These are phyloP conservation scores for Zelleria hepariella DNA, from an alignment of 2,888 invertebrate genomes.

Conservation along the genomic window DNA sequence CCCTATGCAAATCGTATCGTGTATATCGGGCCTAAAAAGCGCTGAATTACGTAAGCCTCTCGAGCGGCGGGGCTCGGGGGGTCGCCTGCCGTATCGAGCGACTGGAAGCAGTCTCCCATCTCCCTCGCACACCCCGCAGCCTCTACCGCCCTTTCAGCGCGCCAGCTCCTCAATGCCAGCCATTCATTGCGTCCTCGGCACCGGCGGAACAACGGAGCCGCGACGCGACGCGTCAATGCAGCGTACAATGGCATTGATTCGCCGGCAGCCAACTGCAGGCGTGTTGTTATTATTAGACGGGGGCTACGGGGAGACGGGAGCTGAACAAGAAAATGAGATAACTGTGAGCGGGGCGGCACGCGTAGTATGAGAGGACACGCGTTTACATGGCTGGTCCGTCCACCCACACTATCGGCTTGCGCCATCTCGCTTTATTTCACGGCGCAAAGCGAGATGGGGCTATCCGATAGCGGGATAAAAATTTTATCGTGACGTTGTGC, in stretches of 20 bases:
- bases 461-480: no score
- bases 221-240: conserved; percentile 28
- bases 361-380: no score
- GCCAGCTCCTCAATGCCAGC: conserved; percentile 7
- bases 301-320: background rate
- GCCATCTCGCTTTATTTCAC: no score
- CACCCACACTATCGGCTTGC: no score
- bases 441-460: no score
- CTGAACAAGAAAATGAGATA: background rate
- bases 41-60: conserved; percentile 27
- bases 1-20: no score
- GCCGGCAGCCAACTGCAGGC: background rate
- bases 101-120: conserved; percentile 18
- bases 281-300: background rate
- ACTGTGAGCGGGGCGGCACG: no score
- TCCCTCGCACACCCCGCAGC: conserved; percentile 24
- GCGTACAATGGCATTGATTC: conserved; percentile 16
- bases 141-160: conserved; percentile 16
- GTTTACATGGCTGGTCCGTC: no score
- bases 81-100: conserved; percentile 46
- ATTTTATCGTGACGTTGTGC: no score
- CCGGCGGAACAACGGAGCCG: conserved; percentile 23
- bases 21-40: conserved; percentile 13
- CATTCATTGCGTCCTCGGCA: conserved; percentile 32
- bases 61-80: conserved; percentile 18